These are phyloP conservation scores for Acanthaster planci DNA, from an alignment of 35 echinoderm and acorn worm genomes.

Conservation along the genomic window DNA sequence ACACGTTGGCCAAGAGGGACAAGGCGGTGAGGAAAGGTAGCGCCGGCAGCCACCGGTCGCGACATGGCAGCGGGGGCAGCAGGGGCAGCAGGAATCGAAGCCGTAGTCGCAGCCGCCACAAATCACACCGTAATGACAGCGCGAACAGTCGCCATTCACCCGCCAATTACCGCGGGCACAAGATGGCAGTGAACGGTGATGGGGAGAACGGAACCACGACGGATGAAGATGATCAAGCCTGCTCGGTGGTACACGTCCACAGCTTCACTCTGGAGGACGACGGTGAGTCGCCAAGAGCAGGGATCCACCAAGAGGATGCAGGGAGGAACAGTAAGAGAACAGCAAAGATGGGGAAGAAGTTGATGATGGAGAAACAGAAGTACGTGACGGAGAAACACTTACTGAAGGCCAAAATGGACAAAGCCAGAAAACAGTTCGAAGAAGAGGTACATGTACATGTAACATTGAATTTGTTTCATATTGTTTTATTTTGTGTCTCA, in stretches of 20 bases:
- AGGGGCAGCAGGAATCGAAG: background rate
- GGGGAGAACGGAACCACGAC: background rate
- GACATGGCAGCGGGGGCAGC: background rate
- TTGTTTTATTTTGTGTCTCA: too few species aligned
- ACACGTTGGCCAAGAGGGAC: background rate
- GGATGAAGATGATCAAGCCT: background rate
- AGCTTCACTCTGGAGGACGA: conserved; percentile 9
- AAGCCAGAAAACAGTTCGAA: conserved; percentile 20
- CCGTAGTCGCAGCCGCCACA: background rate
- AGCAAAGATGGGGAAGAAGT: conserved; percentile 20
- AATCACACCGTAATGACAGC: background rate
- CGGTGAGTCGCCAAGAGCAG: background rate
- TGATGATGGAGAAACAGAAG: background rate
- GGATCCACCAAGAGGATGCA: background rate
- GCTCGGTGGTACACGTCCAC: conserved; percentile 29
- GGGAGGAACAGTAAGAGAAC: background rate
- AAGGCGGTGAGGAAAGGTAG: background rate
- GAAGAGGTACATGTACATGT: conserved; percentile 22
- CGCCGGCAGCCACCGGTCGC: background rate
- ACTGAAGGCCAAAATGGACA: conserved; percentile 32
- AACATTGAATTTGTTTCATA: background rate
- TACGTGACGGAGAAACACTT: conserved; percentile 39
- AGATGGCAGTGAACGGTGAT: background rate
- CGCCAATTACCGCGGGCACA: background rate
- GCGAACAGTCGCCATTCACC: background rate